Percentiles rank a stretch among this genome's conserved stretches.
Conservation (phyloP, 2,888 invertebrate species). For the Zonitis immaculata region DNA sequence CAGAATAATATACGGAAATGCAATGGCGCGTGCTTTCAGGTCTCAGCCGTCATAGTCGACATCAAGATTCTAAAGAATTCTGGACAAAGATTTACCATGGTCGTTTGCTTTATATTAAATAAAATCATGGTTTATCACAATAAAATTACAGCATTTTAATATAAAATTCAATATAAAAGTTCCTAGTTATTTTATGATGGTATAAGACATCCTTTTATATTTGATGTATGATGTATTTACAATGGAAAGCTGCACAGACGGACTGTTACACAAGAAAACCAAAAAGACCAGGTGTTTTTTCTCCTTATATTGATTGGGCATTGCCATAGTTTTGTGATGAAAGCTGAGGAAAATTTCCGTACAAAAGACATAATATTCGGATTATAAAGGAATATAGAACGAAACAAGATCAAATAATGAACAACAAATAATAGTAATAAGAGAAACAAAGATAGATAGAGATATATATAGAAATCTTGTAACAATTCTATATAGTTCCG, state of each 20-base stretch:
- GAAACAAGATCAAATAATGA: slow-evolving; percentile 19
- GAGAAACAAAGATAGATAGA: neutral
- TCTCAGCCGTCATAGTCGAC: slow-evolving; percentile 27
- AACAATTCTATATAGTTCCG: slow-evolving; percentile 21
- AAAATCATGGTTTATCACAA: slow-evolving; percentile 23
- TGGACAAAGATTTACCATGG: slow-evolving; percentile 30
- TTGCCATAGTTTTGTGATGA: slow-evolving; percentile 41
- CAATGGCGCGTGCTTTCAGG: slow-evolving; percentile 37
- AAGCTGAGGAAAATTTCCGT: slow-evolving; percentile 30
- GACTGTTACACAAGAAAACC: slow-evolving; percentile 39
- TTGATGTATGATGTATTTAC: slow-evolving; percentile 28
- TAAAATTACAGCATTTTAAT: slow-evolving; percentile 17
- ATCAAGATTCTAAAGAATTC: slow-evolving; percentile 26
- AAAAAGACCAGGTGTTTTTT: slow-evolving; percentile 44
- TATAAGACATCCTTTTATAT: slow-evolving; percentile 35
- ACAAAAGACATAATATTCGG: slow-evolving; percentile 16
- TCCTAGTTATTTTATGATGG: slow-evolving; percentile 26
- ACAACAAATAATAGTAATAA: neutral
- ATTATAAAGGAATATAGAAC: slow-evolving; percentile 35
- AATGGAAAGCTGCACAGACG: slow-evolving; percentile 33
- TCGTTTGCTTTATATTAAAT: slow-evolving; percentile 34
- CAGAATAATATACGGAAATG: slow-evolving; percentile 36
- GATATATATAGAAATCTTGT: neutral
- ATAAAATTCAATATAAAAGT: neutral
- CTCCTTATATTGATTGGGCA: slow-evolving; percentile 39